phyloP scores from a whole-genome alignment of 1,140 invertebrate species.

The Oryzaephilus surinamensis region DNA sequence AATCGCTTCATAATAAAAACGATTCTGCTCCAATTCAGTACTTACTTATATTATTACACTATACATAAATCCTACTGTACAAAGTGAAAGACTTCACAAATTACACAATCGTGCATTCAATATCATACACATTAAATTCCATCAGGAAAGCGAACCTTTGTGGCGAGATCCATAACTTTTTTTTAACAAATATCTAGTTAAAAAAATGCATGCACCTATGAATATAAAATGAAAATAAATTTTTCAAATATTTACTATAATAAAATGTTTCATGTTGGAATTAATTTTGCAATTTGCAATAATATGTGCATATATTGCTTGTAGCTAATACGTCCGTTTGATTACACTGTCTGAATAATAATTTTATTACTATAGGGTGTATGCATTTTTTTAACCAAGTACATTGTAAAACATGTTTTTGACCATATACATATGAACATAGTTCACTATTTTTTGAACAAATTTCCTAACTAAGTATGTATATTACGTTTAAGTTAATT shows the following conservation, averaged over 20 bases:
- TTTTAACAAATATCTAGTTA: too few species aligned
- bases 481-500: background rate
- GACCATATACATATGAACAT: background rate
- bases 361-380: too few species aligned
- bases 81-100: conserved; percentile 17
- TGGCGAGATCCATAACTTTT: conserved; percentile 11
- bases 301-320: too few species aligned
- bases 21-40: conserved; percentile 1
- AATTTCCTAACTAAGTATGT: background rate
- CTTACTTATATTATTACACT: conserved; percentile 11
- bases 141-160: conserved; percentile 15
- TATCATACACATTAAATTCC: conserved; percentile 12
- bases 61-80: conserved; percentile 15
- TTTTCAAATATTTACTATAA: too few species aligned
- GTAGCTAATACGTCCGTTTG: too few species aligned
- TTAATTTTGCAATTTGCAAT: too few species aligned
- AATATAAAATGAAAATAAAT: too few species aligned
- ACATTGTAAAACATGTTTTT: background rate
- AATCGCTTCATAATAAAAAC: background rate
- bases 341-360: too few species aligned
- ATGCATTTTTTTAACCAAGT: too few species aligned
- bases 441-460: background rate
- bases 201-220: too few species aligned
- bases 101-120: conserved; percentile 13
- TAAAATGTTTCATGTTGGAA: too few species aligned